Conservation (phyloP, 2,888 invertebrate species). For the Epistrophe grossulariae region DNA sequence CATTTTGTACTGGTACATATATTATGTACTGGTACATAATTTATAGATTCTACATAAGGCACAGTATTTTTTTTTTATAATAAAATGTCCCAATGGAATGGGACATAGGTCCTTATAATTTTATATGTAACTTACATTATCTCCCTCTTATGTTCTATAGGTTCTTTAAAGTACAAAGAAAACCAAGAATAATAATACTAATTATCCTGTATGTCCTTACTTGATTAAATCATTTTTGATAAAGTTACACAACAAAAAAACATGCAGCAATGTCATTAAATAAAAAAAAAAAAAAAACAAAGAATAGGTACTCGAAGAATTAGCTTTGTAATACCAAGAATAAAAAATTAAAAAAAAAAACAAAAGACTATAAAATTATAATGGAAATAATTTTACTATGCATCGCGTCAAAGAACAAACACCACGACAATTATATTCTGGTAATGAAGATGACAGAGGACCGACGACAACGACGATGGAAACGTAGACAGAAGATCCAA, state of each 20-base stretch:
- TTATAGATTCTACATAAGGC: no score
- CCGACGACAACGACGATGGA: neutral
- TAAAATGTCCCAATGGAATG: no score
- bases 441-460: neutral
- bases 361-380: constrained; percentile 15
- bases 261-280: neutral
- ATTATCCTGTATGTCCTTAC: neutral
- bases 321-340: constrained; percentile 10
- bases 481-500: neutral
- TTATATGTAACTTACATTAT: no score
- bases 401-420: constrained; percentile 29
- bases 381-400: constrained; percentile 12
- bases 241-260: neutral
- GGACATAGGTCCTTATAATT: no score
- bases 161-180: no score
- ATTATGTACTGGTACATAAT: no score
- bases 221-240: neutral
- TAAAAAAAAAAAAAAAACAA: neutral
- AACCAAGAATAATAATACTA: neutral
- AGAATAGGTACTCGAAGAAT: constrained; percentile 2
- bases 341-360: neutral
- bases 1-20: no score
- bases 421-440: neutral
- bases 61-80: no score
- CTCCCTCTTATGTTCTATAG: no score